These are phyloP conservation scores for Odontamblyopus lacepedii DNA, from an alignment of 2,797 vertebrate species.

Conservation along the genomic window DNA sequence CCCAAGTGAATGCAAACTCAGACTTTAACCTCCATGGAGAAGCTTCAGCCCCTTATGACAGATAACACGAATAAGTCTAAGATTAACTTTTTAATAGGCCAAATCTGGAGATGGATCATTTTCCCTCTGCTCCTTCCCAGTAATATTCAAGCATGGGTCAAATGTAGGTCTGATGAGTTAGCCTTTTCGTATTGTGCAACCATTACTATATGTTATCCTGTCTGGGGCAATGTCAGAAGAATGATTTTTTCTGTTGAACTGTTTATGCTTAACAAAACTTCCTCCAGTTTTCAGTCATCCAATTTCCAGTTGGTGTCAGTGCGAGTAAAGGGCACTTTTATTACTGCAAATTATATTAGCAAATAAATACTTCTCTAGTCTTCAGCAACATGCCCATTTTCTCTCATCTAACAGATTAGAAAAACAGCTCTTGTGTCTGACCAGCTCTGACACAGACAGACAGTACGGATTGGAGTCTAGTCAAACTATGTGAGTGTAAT, in stretches of 20 bases:
- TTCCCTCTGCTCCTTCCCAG: too few relatives aligned
- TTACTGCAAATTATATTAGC: background rate
- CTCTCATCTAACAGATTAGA: background rate
- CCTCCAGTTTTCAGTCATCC: background rate
- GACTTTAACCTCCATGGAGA: background rate
- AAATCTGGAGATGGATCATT: too few relatives aligned
- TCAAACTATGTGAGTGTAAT: constrained; percentile 70
- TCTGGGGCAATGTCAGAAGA: too few relatives aligned
- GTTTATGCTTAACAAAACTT: background rate
- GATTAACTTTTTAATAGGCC: too few relatives aligned
- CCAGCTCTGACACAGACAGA: constrained; percentile 32
- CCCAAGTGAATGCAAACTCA: background rate
- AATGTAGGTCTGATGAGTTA: too few relatives aligned
- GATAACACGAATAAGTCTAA: too few relatives aligned
- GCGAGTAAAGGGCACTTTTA: background rate
- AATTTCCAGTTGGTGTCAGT: background rate
- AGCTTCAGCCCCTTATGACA: too few relatives aligned
- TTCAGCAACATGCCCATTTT: background rate
- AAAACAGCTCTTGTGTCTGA: constrained; percentile 24
- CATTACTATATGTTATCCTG: too few relatives aligned
- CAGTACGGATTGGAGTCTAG: constrained; percentile 50
- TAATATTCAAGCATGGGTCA: too few relatives aligned
- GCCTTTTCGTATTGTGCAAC: too few relatives aligned
- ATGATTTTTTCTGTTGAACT: too few relatives aligned
- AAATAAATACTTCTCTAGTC: background rate